phyloP scores from a whole-genome alignment of 2,113 vertebrate species.

The Alligator sinensis region DNA sequence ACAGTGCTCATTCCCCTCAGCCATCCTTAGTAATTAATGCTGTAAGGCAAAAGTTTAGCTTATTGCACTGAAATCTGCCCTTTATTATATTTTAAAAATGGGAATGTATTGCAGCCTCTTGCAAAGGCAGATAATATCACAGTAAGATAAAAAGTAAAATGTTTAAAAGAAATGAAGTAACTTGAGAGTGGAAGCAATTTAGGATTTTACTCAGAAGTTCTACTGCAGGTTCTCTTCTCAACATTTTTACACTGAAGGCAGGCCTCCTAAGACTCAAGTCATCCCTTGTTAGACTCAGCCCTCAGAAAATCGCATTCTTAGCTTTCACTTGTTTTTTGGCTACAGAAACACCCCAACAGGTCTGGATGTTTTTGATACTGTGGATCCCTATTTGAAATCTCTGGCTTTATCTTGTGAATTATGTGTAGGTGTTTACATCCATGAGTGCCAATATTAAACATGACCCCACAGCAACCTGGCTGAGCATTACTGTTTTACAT shows the following conservation, averaged over 20 bases:
- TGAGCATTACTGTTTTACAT: not conserved
- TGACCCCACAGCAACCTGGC: no score
- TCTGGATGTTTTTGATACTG: no score
- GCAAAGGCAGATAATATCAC: not conserved
- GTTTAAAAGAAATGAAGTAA: not conserved
- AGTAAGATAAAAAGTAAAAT: not conserved
- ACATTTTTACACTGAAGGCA: no score
- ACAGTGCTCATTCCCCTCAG: not conserved
- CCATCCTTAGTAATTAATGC: not conserved
- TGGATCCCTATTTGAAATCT: no score
- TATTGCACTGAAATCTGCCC: not conserved
- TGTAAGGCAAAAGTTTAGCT: slow-evolving; percentile 12
- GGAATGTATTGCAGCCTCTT: not conserved
- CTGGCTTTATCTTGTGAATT: no score
- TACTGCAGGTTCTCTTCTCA: not conserved
- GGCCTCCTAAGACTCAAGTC: no score
- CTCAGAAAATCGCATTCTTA: no score
- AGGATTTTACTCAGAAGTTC: not conserved
- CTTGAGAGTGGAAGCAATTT: not conserved
- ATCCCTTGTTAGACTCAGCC: no score
- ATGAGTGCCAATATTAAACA: no score
- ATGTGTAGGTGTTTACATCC: no score
- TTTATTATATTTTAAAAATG: not conserved
- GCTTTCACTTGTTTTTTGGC: no score
- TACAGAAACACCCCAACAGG: no score